Evolutionary conservation across 2,113 vertebrate species (phyloP).

Genomic region (Lynx canadensis): DNA sequence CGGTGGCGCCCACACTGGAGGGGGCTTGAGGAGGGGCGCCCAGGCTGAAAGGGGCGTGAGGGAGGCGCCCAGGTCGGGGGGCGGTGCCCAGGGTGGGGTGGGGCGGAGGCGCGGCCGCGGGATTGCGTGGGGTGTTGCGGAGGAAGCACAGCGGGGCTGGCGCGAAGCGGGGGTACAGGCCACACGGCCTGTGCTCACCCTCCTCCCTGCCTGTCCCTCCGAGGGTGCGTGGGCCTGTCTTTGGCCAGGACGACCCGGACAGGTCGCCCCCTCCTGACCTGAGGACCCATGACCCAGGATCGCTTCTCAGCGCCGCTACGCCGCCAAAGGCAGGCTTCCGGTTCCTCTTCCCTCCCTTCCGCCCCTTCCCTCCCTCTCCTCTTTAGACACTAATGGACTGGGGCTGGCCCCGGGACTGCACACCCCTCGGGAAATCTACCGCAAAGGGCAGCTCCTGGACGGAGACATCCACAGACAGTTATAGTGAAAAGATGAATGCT

Average conservation of each 20-base stretch:
- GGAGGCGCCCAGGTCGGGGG: not conserved
- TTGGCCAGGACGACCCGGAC: accelerated
- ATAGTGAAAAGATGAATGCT: not conserved
- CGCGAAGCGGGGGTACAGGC: not conserved
- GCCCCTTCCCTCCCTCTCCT: not conserved
- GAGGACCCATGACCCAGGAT: not conserved
- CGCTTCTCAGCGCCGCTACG: not conserved
- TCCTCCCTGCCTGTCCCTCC: not conserved
- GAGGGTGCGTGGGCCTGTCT: not conserved
- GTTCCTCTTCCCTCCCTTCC: not conserved
- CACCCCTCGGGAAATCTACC: not conserved
- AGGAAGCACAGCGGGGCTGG: not conserved
- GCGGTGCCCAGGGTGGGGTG: not conserved
- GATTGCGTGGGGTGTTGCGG: accelerated
- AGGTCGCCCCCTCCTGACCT: not conserved
- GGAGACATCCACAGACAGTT: not conserved
- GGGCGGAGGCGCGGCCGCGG: not conserved
- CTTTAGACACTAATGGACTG: not conserved
- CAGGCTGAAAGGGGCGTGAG: not conserved
- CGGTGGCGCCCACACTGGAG: no score
- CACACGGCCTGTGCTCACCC: not conserved
- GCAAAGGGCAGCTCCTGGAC: not conserved
- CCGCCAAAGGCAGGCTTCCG: not conserved
- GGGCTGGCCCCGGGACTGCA: no score
- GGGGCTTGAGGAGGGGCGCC: not conserved